A percentile compares a stretch with the other conserved stretches of the same genome.
phyloP scores from a whole-genome alignment of 1,140 invertebrate genomes.

The Dendroctonus valens region DNA sequence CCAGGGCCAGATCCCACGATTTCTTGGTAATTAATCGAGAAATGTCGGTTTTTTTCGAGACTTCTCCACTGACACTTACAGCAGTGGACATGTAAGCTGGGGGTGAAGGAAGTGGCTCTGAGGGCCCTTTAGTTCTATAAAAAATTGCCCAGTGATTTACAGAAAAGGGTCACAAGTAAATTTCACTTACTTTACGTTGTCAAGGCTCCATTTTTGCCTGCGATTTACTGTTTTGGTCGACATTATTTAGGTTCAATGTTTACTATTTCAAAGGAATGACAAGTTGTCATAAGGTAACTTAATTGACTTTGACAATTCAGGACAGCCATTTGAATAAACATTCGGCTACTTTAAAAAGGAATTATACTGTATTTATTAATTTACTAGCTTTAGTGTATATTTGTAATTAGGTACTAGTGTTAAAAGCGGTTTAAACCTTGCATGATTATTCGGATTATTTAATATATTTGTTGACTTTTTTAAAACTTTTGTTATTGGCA shows the following conservation, averaged over 20 bases:
- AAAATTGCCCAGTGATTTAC: conserved; percentile 7
- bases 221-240: conserved; percentile 35
- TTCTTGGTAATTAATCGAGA: conserved; percentile 89
- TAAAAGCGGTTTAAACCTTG: too few species aligned
- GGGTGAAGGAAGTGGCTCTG: conserved; percentile 63
- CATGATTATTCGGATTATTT: too few species aligned
- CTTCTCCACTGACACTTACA: conserved; percentile 69
- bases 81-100: conserved; percentile 78
- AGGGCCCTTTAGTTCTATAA: conserved; percentile 38
- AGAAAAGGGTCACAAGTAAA: neutral
- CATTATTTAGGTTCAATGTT: conserved; percentile 18
- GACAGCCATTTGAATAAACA: too few species aligned
- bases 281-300: too few species aligned
- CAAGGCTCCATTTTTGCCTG: conserved; percentile 46
- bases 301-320: too few species aligned
- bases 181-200: conserved; percentile 40
- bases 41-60: conserved; percentile 71
- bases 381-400: too few species aligned
- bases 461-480: too few species aligned
- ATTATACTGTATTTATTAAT: too few species aligned
- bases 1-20: conserved; percentile 96
- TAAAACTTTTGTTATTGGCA: too few species aligned
- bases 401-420: too few species aligned
- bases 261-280: too few species aligned
- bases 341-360: too few species aligned